These are phyloP conservation scores for Orientallactaga bullata DNA, from an alignment of 2,113 vertebrate genomes.

Conservation along the genomic window DNA sequence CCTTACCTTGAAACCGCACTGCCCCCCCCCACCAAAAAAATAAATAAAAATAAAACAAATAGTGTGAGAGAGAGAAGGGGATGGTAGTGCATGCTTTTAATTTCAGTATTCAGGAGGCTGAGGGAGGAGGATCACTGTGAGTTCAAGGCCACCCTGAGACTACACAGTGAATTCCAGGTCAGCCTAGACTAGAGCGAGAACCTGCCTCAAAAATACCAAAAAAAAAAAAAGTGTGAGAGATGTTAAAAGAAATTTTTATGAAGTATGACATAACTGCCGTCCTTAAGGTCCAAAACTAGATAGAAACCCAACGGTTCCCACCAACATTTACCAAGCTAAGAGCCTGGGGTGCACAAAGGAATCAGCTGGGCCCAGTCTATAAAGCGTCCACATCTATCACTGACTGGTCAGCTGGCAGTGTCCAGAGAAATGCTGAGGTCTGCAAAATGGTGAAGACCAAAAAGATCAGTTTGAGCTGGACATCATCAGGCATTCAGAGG, in stretches of 20 bases:
- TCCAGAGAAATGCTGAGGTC: neutral
- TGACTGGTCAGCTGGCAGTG: neutral
- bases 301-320: neutral
- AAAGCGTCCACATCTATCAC: neutral
- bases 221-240: neutral
- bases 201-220: too few relatives aligned
- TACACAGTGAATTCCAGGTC: too few relatives aligned
- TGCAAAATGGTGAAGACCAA: neutral
- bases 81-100: too few relatives aligned
- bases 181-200: too few relatives aligned
- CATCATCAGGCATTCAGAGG: neutral
- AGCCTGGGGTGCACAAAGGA: neutral
- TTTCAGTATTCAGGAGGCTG: too few relatives aligned
- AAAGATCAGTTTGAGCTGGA: neutral
- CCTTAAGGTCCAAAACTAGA: neutral
- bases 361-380: neutral
- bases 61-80: too few relatives aligned
- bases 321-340: neutral
- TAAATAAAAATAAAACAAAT: too few relatives aligned
- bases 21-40: too few relatives aligned
- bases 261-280: neutral
- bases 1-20: too few relatives aligned
- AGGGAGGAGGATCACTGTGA: too few relatives aligned
- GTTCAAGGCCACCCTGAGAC: too few relatives aligned
- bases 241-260: neutral